Evolutionary conservation across 2,888 invertebrate species (phyloP), one percentile per base, ranked within the genome.

Genomic region (Iselma pallidipennis): DNA sequence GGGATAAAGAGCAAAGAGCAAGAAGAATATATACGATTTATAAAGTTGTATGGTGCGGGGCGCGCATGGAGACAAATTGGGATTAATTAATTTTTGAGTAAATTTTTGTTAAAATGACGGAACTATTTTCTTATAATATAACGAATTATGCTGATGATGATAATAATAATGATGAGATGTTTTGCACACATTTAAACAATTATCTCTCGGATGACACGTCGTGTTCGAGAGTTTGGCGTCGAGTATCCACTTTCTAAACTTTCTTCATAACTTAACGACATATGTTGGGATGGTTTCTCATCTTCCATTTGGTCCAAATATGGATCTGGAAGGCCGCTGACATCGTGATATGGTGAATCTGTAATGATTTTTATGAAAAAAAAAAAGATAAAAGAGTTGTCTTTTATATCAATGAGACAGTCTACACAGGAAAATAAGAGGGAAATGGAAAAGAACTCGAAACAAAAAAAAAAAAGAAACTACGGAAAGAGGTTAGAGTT

Each of bases 341-440:
- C 95, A 83, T 96, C 96, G 82, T 92, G 92, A 87, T 95, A 96
- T 73, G 94, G 94, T 64, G 95, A 94, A 86, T 95, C 95, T 92
- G 84, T 42, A 42, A 42, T 16, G 1, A 42, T 2, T 4, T 19
- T 42, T 19, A n/a, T n/a, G n/a, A 4, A 10, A 19, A 16, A 2
- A 21, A 33, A 10, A 33, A 42, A 19, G 10, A 21, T 10, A 10
- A 7, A 16, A 9, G n/a, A n/a, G n/a, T n/a, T n/a, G n/a, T n/a
- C n/a, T n/a, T n/a, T n/a, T n/a, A n/a, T n/a, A n/a, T n/a, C n/a
- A n/a, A n/a, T n/a, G n/a, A n/a, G n/a, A n/a, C n/a, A n/a, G n/a
- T n/a, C n/a, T n/a, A n/a, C n/a, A n/a, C n/a, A n/a, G n/a, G n/a
- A n/a, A n/a, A n/a, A n/a, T n/a, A n/a, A n/a, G n/a, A n/a, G n/a